Percentiles rank a stretch among this genome's conserved stretches.
Evolutionary conservation across 1,140 invertebrate genomes (phyloP).

Genomic region (Ips typographus): DNA sequence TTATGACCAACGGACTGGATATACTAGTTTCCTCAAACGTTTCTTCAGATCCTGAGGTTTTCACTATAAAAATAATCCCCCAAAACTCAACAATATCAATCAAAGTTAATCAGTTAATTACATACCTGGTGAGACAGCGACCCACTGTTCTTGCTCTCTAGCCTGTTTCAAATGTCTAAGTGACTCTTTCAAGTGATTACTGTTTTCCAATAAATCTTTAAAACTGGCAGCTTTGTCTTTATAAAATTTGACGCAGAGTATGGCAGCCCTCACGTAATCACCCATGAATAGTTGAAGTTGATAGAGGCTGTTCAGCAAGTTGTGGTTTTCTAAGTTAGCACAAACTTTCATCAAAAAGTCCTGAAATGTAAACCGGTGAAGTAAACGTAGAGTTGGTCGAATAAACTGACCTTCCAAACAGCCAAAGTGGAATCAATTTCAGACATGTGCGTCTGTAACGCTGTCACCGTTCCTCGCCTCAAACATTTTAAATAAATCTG

Average conservation of each 20-base stretch:
- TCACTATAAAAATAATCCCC: conserved; percentile 6
- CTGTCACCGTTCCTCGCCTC: conserved; percentile 61
- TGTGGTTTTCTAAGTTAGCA: conserved; percentile 63
- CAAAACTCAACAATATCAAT: not conserved
- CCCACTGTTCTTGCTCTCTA: conserved; percentile 52
- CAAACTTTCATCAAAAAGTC: conserved; percentile 67
- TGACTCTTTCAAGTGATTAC: conserved; percentile 61
- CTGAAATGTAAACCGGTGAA: conserved; percentile 40
- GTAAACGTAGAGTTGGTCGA: not conserved
- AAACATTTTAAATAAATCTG: conserved; percentile 70
- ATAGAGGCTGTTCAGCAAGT: conserved; percentile 66
- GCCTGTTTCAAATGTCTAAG: conserved; percentile 63
- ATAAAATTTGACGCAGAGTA: conserved; percentile 74
- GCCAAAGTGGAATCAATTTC: conserved; percentile 62
- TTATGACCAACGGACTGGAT: conserved; percentile 57
- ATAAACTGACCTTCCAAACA: conserved; percentile 62
- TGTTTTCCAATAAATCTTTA: conserved; percentile 57
- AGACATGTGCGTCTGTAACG: conserved; percentile 62
- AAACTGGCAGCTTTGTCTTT: conserved; percentile 58
- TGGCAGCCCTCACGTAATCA: conserved; percentile 70
- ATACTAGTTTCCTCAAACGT: conserved; percentile 52
- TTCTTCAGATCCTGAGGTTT: conserved; percentile 35
- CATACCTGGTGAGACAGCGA: conserved; percentile 48
- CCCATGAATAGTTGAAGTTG: conserved; percentile 67
- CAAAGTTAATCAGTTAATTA: not conserved